A percentile compares a stretch with the other conserved stretches of the same genome.
These are phyloP conservation scores for Calliopsis andreniformis DNA, from an alignment of 1,140 invertebrate genomes.

Conservation along the genomic window DNA sequence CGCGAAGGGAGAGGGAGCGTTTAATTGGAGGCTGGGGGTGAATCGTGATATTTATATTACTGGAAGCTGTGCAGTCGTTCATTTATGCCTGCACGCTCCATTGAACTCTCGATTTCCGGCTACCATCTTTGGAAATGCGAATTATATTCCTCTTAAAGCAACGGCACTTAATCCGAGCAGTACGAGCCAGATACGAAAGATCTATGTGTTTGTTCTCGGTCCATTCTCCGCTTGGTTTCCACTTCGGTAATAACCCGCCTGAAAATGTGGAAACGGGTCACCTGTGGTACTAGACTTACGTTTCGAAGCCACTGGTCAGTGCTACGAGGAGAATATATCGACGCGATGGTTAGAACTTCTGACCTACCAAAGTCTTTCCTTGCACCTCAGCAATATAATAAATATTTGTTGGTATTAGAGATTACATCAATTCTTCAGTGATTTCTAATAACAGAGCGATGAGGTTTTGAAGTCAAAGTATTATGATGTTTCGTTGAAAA, in stretches of 20 bases:
- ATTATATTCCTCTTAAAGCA: slow-evolving; percentile 67
- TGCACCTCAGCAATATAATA: too few relatives aligned
- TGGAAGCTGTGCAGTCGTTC: slow-evolving; percentile 27
- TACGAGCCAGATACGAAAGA: slow-evolving; percentile 40
- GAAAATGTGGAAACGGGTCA: slow-evolving; percentile 34
- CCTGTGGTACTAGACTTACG: slow-evolving; percentile 20
- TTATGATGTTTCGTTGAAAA: too few relatives aligned
- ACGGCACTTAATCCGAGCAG: slow-evolving; percentile 57
- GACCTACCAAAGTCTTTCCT: too few relatives aligned
- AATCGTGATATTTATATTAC: slow-evolving; percentile 51
- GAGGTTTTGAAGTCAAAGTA: too few relatives aligned
- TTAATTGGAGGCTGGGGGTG: slow-evolving; percentile 7
- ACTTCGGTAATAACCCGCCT: slow-evolving; percentile 38
- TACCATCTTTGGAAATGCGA: slow-evolving; percentile 3
- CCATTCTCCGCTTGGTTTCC: slow-evolving; percentile 18
- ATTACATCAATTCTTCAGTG: too few relatives aligned
- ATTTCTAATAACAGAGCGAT: too few relatives aligned
- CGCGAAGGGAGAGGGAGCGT: not conserved
- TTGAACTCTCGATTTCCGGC: slow-evolving; percentile 38
- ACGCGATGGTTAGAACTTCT: too few relatives aligned
- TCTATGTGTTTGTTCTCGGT: slow-evolving; percentile 38
- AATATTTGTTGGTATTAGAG: too few relatives aligned
- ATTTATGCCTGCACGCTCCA: not conserved
- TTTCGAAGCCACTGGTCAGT: not conserved
- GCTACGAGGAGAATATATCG: slow-evolving; percentile 23